Evolutionary conservation across 2,797 vertebrate genomes (phyloP).

Genomic region (Labeo calbasu): DNA sequence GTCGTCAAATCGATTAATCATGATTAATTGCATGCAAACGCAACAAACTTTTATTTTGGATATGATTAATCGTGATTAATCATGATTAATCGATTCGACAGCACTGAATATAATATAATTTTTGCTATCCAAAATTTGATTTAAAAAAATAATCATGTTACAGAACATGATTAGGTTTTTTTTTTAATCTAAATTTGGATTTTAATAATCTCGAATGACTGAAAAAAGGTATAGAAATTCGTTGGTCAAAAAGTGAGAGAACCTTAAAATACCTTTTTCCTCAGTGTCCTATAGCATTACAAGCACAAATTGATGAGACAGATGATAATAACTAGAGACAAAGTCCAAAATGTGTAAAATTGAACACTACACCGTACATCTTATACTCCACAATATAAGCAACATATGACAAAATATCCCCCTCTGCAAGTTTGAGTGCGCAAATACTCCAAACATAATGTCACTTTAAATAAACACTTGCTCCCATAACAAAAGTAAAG

Average conservation of each 20-base stretch:
- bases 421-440: background rate
- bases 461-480: constrained; percentile 18
- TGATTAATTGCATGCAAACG: no score
- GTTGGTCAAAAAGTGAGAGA: background rate
- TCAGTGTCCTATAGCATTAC: background rate
- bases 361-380: background rate
- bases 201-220: background rate
- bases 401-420: background rate
- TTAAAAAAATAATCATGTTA: no score
- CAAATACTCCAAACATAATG: constrained; percentile 5
- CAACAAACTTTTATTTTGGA: no score
- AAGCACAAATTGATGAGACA: background rate
- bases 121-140: no score
- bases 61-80: no score
- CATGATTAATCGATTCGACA: no score
- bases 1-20: no score
- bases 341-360: background rate
- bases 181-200: no score
- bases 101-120: no score
- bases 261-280: background rate
- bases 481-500: background rate
- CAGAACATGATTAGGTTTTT: no score
- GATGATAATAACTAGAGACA: background rate
- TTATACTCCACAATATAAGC: background rate
- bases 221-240: background rate